These are phyloP conservation scores for Eciton burchellii DNA, from an alignment of 1,140 invertebrate species.

Conservation along the genomic window DNA sequence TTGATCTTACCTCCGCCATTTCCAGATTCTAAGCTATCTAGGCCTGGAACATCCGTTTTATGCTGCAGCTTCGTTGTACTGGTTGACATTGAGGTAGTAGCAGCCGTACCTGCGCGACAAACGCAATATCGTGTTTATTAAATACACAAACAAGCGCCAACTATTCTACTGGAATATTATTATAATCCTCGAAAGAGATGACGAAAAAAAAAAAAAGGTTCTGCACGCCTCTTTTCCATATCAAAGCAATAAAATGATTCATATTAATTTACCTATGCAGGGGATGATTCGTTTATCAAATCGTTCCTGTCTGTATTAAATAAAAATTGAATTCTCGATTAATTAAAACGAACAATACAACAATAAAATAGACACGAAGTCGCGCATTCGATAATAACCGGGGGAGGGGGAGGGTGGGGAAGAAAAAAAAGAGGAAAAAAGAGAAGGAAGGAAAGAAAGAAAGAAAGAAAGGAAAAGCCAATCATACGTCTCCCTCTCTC, in stretches of 20 bases:
- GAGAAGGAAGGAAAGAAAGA: too few relatives aligned
- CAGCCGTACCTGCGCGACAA: slow-evolving; percentile 83
- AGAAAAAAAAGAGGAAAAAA: too few relatives aligned
- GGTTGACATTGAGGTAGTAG: slow-evolving; percentile 79
- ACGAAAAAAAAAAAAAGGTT: too few relatives aligned
- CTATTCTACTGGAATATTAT: slow-evolving; percentile 39
- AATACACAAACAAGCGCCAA: slow-evolving; percentile 78
- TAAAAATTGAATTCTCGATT: too few relatives aligned
- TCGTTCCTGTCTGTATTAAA: too few relatives aligned
- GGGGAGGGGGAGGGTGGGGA: too few relatives aligned
- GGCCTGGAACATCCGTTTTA: slow-evolving; percentile 84
- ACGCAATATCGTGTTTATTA: slow-evolving; percentile 81
- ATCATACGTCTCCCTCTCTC: too few relatives aligned
- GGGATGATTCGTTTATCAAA: neutral
- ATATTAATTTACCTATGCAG: neutral
- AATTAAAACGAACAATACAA: too few relatives aligned
- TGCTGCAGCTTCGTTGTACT: slow-evolving; percentile 82
- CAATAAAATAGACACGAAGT: too few relatives aligned
- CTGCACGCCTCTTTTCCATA: too few relatives aligned
- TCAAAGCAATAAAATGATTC: neutral
- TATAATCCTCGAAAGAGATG: neutral
- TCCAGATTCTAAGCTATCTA: slow-evolving; percentile 82
- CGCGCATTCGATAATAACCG: too few relatives aligned
- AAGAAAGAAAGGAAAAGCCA: too few relatives aligned
- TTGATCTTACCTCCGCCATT: slow-evolving; percentile 83